Evolutionary conservation across 2,797 vertebrate species (phyloP).

Genomic region (Sebastes hopkinsi): DNA sequence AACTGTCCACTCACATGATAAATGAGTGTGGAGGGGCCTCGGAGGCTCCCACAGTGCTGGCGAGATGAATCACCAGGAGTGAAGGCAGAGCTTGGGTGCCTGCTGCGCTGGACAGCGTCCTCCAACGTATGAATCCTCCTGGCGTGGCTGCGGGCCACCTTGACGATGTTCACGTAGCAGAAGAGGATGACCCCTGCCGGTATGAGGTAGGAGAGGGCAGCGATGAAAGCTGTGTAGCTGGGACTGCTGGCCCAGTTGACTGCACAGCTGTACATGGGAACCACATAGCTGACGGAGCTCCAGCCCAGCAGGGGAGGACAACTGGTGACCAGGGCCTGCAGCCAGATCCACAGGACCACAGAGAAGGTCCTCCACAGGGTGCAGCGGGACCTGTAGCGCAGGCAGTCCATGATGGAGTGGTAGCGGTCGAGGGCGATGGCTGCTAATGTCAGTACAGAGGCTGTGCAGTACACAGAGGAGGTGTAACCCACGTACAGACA

Average conservation of each 20-base stretch:
- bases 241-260: constrained; percentile 82
- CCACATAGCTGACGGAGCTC: constrained; percentile 79
- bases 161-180: constrained; percentile 85
- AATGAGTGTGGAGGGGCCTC: constrained; percentile 74
- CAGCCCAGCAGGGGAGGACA: constrained; percentile 86
- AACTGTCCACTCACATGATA: constrained; percentile 80
- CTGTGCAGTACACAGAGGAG: constrained; percentile 87
- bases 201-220: constrained; percentile 77
- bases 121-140: constrained; percentile 83
- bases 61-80: constrained; percentile 15
- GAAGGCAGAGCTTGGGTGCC: constrained; percentile 25
- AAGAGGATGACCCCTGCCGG: constrained; percentile 84
- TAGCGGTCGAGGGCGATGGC: constrained; percentile 88
- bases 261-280: constrained; percentile 82
- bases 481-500: constrained; percentile 87
- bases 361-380: constrained; percentile 76
- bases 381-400: constrained; percentile 84
- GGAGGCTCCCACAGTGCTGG: constrained; percentile 38
- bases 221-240: constrained; percentile 82
- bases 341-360: constrained; percentile 88
- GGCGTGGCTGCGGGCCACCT: constrained; percentile 83
- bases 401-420: constrained; percentile 85
- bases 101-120: constrained; percentile 80
- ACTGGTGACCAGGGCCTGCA: constrained; percentile 84
- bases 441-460: constrained; percentile 84